Percentiles rank a stretch among this genome's conserved stretches.
Conservation (phyloP, 2,888 invertebrate genomes). For the Andrena dorsata region DNA sequence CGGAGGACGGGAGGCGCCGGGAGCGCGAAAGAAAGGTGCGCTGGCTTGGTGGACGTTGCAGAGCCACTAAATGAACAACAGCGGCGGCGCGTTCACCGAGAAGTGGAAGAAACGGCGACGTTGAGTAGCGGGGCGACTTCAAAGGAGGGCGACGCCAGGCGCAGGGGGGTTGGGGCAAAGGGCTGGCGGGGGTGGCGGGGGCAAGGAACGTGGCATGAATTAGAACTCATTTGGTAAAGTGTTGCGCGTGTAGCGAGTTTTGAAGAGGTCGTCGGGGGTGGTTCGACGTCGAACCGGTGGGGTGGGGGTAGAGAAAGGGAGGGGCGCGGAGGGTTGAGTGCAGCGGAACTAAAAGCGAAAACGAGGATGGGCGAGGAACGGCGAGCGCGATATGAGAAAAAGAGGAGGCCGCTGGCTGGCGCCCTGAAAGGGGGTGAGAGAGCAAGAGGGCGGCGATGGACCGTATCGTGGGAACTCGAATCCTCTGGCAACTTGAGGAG, state of each 20-base stretch:
- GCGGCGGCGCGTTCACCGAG: conserved; percentile 39
- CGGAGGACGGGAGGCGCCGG: neutral
- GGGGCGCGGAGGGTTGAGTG: conserved; percentile 9
- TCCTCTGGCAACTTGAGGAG: conserved; percentile 42
- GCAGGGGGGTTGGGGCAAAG: conserved; percentile 18
- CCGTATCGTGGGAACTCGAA: conserved; percentile 59
- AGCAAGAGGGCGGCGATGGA: conserved; percentile 37
- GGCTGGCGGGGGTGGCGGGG: conserved; percentile 29
- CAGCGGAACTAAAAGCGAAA: conserved; percentile 53
- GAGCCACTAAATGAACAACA: conserved; percentile 56
- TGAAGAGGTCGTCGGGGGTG: conserved; percentile 57
- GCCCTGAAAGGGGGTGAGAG: conserved; percentile 1
- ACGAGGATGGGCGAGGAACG: conserved; percentile 41
- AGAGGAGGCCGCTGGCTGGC: conserved; percentile 3
- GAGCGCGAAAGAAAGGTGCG: neutral
- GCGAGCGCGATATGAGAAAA: conserved; percentile 42
- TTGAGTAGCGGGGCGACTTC: conserved; percentile 33
- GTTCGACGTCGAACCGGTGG: conserved; percentile 26
- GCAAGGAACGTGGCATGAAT: conserved; percentile 70
- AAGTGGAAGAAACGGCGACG: conserved; percentile 46
- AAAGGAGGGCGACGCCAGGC: conserved; percentile 16
- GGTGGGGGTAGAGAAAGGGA: neutral
- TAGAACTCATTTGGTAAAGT: conserved; percentile 78
- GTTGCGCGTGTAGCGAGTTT: conserved; percentile 68
- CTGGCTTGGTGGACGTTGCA: neutral